Conservation (phyloP, 2,113 vertebrate genomes). For the Eclectus roratus region DNA sequence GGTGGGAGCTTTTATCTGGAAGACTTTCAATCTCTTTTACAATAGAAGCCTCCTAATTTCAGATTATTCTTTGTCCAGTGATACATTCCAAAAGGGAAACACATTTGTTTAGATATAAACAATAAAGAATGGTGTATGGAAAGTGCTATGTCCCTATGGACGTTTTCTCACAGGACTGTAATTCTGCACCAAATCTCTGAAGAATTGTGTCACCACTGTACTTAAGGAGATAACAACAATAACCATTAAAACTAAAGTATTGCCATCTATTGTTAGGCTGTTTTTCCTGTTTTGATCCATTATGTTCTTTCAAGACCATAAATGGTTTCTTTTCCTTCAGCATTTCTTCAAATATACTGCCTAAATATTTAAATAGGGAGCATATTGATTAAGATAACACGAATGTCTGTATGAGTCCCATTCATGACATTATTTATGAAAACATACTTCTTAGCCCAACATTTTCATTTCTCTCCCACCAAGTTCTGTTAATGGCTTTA, state of each 20-base stretch:
- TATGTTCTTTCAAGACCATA: constrained; percentile 14
- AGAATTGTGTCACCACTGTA: constrained; percentile 28
- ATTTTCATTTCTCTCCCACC: background rate
- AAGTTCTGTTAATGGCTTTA: background rate
- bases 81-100: constrained; percentile 49
- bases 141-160: constrained; percentile 35
- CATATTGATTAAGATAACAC: background rate
- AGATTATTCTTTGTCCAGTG: constrained; percentile 21
- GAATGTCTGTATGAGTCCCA: background rate
- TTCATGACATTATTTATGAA: background rate
- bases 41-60: background rate
- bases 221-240: constrained; percentile 45
- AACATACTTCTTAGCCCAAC: background rate
- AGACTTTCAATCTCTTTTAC: constrained; percentile 3
- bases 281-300: constrained; percentile 19
- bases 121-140: constrained; percentile 56
- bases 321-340: constrained; percentile 26
- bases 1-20: background rate
- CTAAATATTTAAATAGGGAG: constrained; percentile 7
- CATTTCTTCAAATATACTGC: background rate
- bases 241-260: constrained; percentile 16
- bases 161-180: constrained; percentile 63
- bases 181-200: constrained; percentile 33
- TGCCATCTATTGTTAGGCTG: constrained; percentile 53
- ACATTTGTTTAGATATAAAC: constrained; percentile 59